Conservation (phyloP, 2,797 vertebrate species). For the Schizothorax lantsangensis region DNA sequence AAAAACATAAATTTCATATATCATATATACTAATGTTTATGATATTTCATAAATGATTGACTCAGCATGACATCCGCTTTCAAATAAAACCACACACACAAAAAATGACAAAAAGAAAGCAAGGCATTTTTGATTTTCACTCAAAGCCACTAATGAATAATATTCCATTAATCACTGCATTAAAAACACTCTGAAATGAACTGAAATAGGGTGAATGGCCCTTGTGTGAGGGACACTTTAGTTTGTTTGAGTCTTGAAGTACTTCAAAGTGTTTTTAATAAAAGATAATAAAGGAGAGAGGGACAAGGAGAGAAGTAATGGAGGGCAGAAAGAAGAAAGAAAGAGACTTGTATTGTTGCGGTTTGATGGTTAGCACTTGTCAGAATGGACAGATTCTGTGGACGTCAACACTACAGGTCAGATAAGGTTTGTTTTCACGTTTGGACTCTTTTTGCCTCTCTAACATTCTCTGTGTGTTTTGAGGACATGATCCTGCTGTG, state of each 20-base stretch:
- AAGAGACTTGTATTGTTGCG: background rate
- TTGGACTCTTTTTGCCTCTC: constrained; percentile 34
- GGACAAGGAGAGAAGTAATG: background rate
- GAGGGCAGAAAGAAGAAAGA: background rate
- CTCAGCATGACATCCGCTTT: background rate
- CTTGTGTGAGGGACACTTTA: background rate
- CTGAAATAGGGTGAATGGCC: background rate
- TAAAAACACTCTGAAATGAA: background rate
- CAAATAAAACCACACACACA: background rate
- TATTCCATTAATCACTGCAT: background rate
- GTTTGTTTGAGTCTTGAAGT: background rate
- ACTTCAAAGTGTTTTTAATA: constrained; percentile 4
- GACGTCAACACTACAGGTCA: constrained; percentile 26
- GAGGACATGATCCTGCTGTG: constrained; percentile 57
- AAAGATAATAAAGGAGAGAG: background rate
- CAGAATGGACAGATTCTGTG: constrained; percentile 9
- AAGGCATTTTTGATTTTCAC: background rate
- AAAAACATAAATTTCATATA: background rate
- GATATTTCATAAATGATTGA: background rate
- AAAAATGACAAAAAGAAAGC: background rate
- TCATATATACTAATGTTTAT: background rate
- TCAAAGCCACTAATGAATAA: constrained; percentile 1
- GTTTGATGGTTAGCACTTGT: constrained; percentile 3
- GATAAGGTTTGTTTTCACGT: constrained; percentile 47
- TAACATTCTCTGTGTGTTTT: constrained; percentile 31